Conservation (phyloP, 2,797 vertebrate genomes). For the Pangasius sanitwongsei region DNA sequence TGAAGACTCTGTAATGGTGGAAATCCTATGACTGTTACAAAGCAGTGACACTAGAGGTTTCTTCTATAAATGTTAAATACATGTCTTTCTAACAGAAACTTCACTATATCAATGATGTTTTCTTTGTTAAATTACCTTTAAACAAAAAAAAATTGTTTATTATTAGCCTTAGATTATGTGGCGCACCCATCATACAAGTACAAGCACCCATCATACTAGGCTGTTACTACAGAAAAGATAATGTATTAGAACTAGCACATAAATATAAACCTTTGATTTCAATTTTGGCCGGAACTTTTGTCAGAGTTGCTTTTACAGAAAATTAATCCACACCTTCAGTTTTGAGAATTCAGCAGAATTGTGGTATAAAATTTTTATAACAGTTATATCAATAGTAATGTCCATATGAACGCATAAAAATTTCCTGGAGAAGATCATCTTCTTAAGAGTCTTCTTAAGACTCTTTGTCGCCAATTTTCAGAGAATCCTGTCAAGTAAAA, state of each 20-base stretch:
- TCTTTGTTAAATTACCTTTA: background rate
- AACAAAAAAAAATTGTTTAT: background rate
- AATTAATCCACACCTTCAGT: background rate
- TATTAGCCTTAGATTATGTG: background rate
- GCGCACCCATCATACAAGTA: background rate
- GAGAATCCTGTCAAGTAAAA: background rate
- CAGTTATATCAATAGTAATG: too few relatives aligned
- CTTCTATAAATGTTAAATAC: background rate
- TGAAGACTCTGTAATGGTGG: background rate
- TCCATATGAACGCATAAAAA: background rate
- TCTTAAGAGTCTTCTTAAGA: conserved; percentile 19
- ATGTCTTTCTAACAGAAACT: background rate
- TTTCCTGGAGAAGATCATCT: background rate
- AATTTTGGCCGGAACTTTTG: background rate
- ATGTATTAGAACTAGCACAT: background rate
- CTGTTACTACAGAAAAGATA: background rate
- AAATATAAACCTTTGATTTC: background rate
- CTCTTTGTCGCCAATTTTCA: conserved; percentile 16
- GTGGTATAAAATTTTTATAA: background rate
- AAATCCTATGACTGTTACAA: background rate
- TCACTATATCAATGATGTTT: background rate
- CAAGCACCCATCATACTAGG: too few relatives aligned
- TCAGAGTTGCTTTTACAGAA: background rate
- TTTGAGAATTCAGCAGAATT: background rate
- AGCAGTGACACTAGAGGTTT: background rate